Evolutionary conservation across 2,888 invertebrate species (phyloP).

Genomic region (Arctia plantaginis): DNA sequence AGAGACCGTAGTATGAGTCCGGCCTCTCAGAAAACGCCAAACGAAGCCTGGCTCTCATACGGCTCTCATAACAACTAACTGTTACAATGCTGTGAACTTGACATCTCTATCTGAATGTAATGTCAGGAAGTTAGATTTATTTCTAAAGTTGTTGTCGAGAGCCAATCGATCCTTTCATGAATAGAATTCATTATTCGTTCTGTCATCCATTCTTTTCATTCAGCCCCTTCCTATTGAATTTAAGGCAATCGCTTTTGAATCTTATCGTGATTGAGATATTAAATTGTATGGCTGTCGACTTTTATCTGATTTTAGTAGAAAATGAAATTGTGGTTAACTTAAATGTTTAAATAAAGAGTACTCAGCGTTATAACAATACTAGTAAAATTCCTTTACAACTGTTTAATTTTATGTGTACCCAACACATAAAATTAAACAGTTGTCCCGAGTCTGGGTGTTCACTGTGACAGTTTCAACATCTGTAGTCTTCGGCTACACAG

Average conservation of each 20-base stretch:
- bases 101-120: constrained; percentile 18
- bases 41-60: too few relatives aligned
- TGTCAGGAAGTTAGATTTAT: constrained; percentile 17
- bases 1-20: too few relatives aligned
- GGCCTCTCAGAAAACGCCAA: too few relatives aligned
- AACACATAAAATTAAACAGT: too few relatives aligned
- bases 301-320: neutral
- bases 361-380: too few relatives aligned
- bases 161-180: constrained; percentile 45
- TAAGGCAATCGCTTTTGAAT: constrained; percentile 44
- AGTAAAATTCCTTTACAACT: too few relatives aligned
- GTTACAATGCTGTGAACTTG: neutral
- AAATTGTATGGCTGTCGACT: constrained; percentile 24
- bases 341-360: neutral
- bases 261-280: constrained; percentile 33
- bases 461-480: too few relatives aligned
- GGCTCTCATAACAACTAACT: too few relatives aligned
- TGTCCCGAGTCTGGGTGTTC: too few relatives aligned
- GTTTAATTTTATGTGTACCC: too few relatives aligned
- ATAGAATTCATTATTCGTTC: constrained; percentile 50
- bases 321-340: neutral
- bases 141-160: constrained; percentile 13
- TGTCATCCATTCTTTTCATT: constrained; percentile 33
- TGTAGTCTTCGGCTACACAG: too few relatives aligned
- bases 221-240: constrained; percentile 35